Evolutionary conservation across 1,140 invertebrate genomes (phyloP).

Genomic region (Drosophila arawakana): DNA sequence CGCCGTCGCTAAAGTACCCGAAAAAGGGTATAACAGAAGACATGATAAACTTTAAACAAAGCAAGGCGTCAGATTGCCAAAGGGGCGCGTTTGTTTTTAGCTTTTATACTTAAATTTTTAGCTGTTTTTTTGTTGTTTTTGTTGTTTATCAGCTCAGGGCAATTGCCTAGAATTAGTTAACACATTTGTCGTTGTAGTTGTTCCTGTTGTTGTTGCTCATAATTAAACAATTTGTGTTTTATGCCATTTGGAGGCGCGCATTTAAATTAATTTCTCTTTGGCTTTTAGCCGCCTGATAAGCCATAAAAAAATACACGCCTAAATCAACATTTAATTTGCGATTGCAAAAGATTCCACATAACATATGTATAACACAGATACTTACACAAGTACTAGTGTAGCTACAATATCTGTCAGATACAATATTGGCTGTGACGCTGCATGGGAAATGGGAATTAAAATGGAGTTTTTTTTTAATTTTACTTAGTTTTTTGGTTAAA

Average conservation of each 20-base stretch:
- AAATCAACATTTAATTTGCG: constrained; percentile 80
- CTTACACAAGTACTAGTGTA: constrained; percentile 12
- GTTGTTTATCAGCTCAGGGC: constrained; percentile 60
- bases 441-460: constrained; percentile 51
- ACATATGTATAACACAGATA: constrained; percentile 29
- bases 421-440: constrained; percentile 42
- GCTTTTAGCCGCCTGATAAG: constrained; percentile 72
- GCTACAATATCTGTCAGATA: constrained; percentile 42
- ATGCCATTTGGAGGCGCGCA: constrained; percentile 63
- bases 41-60: constrained; percentile 31
- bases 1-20: constrained; percentile 41
- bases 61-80: constrained; percentile 33
- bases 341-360: constrained; percentile 42
- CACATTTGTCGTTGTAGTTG: constrained; percentile 55
- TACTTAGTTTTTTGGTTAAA: constrained; percentile 18
- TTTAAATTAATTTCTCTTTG: constrained; percentile 80
- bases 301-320: constrained; percentile 76
- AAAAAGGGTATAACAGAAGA: constrained; percentile 36
- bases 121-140: constrained; percentile 1
- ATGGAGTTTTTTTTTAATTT: constrained; percentile 20
- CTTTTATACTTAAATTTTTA: constrained; percentile 34
- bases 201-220: constrained; percentile 47
- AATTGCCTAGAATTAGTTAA: constrained; percentile 81
- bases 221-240: constrained; percentile 81
- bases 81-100: constrained; percentile 39